These are phyloP conservation scores for Tethya wilhelma DNA, from an alignment of 37 sponge, comb jelly and placozoan genomes.

Conservation along the genomic window DNA sequence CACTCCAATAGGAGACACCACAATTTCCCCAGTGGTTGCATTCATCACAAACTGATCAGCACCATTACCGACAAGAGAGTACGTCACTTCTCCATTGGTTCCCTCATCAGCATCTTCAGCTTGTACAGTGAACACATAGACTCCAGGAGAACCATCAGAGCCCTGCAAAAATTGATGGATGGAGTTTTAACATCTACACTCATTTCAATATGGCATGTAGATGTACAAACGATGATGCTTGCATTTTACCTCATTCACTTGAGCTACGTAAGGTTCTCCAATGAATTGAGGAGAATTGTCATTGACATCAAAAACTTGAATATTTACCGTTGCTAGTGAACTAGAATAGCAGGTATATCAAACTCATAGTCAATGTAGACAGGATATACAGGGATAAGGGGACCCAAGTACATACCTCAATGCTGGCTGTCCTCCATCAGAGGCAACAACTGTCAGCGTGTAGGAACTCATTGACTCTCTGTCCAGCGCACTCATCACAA, in stretches of 20 bases:
- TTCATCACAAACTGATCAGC: conserved; percentile 28
- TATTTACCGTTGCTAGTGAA: conserved; percentile 8
- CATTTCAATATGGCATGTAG: too few species aligned
- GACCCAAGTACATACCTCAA: conserved; percentile 18
- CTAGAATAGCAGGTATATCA: neutral
- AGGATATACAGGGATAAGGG: neutral
- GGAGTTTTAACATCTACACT: too few species aligned
- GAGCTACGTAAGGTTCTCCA: conserved; percentile 6
- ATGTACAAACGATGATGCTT: neutral
- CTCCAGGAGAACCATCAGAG: conserved; percentile 5
- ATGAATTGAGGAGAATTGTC: conserved; percentile 52
- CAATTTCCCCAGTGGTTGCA: conserved; percentile 30
- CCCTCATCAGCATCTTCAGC: conserved; percentile 13
- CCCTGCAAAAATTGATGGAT: conserved; percentile 18
- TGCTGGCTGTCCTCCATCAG: conserved; percentile 44
- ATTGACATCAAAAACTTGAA: conserved; percentile 69
- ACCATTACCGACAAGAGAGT: neutral
- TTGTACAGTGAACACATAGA: neutral
- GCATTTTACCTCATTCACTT: conserved; percentile 17
- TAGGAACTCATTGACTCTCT: conserved; percentile 19
- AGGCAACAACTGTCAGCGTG: conserved; percentile 47
- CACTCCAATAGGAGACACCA: conserved; percentile 28
- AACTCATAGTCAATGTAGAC: neutral
- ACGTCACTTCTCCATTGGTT: conserved; percentile 10
- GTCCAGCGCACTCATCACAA: neutral